Evolutionary conservation across 2,113 vertebrate species (phyloP).

Genomic region (Apus apus): DNA sequence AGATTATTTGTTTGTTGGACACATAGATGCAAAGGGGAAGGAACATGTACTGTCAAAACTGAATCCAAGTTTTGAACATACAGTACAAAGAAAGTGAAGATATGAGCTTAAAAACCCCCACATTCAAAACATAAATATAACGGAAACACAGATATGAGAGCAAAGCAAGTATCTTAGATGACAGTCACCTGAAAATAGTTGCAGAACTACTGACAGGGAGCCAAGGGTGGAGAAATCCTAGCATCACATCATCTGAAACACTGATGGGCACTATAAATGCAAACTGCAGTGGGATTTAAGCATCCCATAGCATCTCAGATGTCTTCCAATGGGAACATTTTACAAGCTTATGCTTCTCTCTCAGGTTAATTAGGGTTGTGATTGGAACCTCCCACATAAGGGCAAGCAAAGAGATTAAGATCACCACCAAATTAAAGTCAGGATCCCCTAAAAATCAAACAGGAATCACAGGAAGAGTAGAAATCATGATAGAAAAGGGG

Average conservation of each 20-base stretch:
- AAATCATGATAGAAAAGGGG: not conserved
- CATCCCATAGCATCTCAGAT: not conserved
- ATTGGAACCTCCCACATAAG: not conserved
- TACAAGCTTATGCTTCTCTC: not conserved
- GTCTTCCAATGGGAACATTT: not conserved
- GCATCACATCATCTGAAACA: not conserved
- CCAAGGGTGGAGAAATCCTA: not conserved
- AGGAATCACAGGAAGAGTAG: not conserved
- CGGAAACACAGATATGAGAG: not conserved
- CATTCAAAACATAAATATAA: not conserved
- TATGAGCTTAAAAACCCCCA: not conserved
- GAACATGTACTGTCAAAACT: not conserved
- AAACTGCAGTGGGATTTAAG: not conserved
- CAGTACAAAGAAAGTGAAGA: not conserved
- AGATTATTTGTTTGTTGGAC: not conserved
- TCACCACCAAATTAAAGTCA: not conserved
- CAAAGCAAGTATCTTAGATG: not conserved
- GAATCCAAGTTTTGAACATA: not conserved
- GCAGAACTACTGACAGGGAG: not conserved
- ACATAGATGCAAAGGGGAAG: not conserved
- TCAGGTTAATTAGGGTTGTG: constrained; percentile 1
- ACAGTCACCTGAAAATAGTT: not conserved
- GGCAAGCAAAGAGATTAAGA: not conserved
- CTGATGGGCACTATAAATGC: not conserved
- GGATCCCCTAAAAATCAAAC: not conserved